phyloP scores from a whole-genome alignment of 2,113 vertebrate genomes.

The Corythoichthys haematopterus region DNA sequence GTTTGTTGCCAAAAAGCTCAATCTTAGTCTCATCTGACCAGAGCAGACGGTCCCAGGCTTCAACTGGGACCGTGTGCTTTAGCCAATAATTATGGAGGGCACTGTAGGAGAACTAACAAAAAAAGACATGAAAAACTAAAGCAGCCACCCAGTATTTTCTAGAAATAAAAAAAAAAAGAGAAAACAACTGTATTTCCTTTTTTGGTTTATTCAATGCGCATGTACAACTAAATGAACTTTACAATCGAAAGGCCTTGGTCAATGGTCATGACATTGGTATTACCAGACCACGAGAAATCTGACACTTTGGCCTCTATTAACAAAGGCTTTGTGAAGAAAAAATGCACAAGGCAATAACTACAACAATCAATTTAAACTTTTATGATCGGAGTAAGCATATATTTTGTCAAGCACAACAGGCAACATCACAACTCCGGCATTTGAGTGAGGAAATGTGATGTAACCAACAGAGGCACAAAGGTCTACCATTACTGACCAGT shows the following conservation, averaged over 20 bases:
- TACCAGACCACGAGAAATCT: conserved; percentile 20
- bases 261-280: conserved; percentile 35
- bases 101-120: not conserved
- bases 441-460: not conserved
- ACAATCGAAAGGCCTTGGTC: conserved; percentile 42
- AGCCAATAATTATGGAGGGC: too few species aligned
- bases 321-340: conserved; percentile 46
- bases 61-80: too few species aligned
- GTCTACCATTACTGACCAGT: not conserved
- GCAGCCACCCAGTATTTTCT: not conserved
- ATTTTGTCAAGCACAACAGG: not conserved
- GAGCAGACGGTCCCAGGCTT: too few species aligned
- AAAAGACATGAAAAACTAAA: not conserved
- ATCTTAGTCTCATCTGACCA: too few species aligned
- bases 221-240: conserved; percentile 35
- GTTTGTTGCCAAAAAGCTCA: too few species aligned
- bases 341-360: conserved; percentile 59
- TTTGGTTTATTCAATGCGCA: conserved; percentile 49
- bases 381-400: conserved; percentile 27
- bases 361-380: conserved; percentile 27
- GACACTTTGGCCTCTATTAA: conserved; percentile 51
- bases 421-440: not conserved
- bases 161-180: conserved; percentile 12
- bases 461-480: not conserved
- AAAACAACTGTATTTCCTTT: conserved; percentile 10